phyloP scores from a whole-genome alignment of 2,888 invertebrate species.

The Pseudeuparius sepicola region DNA sequence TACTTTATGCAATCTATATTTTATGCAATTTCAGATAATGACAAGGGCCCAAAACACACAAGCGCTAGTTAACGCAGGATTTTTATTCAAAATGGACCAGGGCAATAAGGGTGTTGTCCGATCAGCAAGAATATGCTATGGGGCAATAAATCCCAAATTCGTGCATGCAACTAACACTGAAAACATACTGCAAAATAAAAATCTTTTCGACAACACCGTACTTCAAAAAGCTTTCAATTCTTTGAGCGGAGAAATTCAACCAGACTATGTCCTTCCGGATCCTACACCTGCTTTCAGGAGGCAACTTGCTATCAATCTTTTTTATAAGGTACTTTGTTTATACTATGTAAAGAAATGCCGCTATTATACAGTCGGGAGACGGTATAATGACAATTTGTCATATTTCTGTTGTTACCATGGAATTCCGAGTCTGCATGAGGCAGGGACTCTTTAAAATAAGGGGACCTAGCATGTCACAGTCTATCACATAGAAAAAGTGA shows the following conservation, averaged over 20 bases:
- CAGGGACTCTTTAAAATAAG: too few relatives aligned
- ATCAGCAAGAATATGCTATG: conserved; percentile 52
- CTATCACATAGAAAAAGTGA: too few relatives aligned
- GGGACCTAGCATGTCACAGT: too few relatives aligned
- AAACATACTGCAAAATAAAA: conserved; percentile 38
- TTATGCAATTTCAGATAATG: conserved; percentile 51
- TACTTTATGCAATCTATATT: too few relatives aligned
- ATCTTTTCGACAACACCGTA: conserved; percentile 34
- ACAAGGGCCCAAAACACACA: conserved; percentile 63
- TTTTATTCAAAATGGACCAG: conserved; percentile 50
- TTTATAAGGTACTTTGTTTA: conserved; percentile 70
- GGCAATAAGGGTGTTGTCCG: conserved; percentile 38
- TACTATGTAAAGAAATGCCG: too few relatives aligned
- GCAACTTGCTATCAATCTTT: conserved; percentile 58
- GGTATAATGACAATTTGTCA: too few relatives aligned
- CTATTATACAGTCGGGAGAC: too few relatives aligned
- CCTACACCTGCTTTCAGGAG: conserved; percentile 58
- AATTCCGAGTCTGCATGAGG: too few relatives aligned
- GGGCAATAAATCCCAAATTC: conserved; percentile 48
- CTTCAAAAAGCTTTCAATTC: conserved; percentile 40
- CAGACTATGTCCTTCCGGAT: conserved; percentile 56
- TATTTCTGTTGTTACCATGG: too few relatives aligned
- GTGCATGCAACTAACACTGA: conserved; percentile 46
- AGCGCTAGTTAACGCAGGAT: conserved; percentile 66
- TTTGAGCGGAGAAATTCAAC: conserved; percentile 49